Percentiles rank a stretch among this genome's conserved stretches.
Conservation (phyloP, 2,888 invertebrate species). For the Oscheius sp. region DNA sequence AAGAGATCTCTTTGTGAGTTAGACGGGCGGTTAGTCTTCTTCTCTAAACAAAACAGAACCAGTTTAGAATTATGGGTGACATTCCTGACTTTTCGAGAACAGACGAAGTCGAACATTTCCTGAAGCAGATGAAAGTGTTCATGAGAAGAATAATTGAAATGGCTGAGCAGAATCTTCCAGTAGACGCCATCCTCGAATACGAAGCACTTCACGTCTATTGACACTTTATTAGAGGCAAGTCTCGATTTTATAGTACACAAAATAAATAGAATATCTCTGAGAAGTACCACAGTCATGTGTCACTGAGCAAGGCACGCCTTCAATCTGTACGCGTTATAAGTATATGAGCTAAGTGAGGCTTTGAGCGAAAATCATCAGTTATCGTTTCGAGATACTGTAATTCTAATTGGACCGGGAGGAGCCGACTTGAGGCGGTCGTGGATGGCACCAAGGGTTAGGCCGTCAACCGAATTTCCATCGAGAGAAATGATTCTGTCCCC, state of each 20-base stretch:
- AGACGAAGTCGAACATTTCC: constrained; percentile 11
- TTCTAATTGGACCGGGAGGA: constrained; percentile 58
- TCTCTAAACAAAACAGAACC: background rate
- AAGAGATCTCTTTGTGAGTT: constrained; percentile 37
- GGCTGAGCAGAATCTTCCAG: background rate
- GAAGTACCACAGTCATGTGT: constrained; percentile 32
- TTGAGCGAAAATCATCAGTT: constrained; percentile 3
- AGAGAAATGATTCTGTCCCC: constrained; percentile 59
- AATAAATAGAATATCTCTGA: constrained; percentile 30
- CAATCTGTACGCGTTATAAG: constrained; percentile 14
- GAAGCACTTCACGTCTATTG: background rate
- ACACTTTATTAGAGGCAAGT: constrained; percentile 30
- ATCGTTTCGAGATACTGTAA: constrained; percentile 27
- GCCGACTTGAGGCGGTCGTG: constrained; percentile 67
- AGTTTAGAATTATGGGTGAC: background rate
- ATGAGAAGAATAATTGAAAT: background rate
- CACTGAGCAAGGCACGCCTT: constrained; percentile 18
- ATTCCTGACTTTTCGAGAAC: constrained; percentile 5
- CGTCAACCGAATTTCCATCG: constrained; percentile 64
- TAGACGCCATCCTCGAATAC: constrained; percentile 2
- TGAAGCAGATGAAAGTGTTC: background rate
- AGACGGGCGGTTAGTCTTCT: constrained; percentile 10
- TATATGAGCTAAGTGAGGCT: background rate
- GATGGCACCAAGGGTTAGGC: constrained; percentile 63
- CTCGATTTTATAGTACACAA: constrained; percentile 27